Percentiles rank a stretch among this genome's conserved stretches.
These are phyloP conservation scores for Esox lucius DNA, from an alignment of 2,797 vertebrate genomes.

Conservation along the genomic window DNA sequence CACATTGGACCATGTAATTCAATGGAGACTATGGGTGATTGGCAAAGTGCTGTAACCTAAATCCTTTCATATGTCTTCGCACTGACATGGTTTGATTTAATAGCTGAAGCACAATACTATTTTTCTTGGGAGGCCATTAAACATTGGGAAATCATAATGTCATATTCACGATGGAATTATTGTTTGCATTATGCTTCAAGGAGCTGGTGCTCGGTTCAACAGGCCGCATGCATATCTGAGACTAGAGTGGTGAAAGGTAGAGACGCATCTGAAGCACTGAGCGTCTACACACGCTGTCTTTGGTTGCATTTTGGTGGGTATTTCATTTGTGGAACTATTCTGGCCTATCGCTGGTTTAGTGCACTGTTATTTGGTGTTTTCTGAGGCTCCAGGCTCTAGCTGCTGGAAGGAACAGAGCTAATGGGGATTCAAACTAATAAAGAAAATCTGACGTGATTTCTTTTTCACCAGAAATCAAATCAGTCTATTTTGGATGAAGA, in stretches of 20 bases:
- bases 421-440: no score
- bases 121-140: conserved; percentile 70
- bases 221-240: conserved; percentile 21
- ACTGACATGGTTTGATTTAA: conserved; percentile 68
- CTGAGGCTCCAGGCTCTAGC: no score
- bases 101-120: conserved; percentile 57
- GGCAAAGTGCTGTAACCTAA: conserved; percentile 59
- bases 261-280: no score
- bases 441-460: not conserved
- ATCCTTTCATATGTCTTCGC: conserved; percentile 66
- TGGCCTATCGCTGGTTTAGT: no score
- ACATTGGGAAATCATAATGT: conserved; percentile 62
- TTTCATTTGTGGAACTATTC: no score
- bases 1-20: conserved; percentile 76
- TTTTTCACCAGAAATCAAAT: not conserved
- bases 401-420: no score
- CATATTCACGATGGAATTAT: conserved; percentile 62
- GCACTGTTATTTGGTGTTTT: not conserved
- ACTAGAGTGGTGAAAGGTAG: conserved; percentile 12
- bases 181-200: conserved; percentile 44
- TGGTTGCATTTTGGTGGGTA: no score
- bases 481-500: not conserved
- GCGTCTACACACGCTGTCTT: no score
- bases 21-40: conserved; percentile 66
- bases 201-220: conserved; percentile 37